phyloP scores from a whole-genome alignment of 2,113 vertebrate species.

The Mustelus asterias region DNA sequence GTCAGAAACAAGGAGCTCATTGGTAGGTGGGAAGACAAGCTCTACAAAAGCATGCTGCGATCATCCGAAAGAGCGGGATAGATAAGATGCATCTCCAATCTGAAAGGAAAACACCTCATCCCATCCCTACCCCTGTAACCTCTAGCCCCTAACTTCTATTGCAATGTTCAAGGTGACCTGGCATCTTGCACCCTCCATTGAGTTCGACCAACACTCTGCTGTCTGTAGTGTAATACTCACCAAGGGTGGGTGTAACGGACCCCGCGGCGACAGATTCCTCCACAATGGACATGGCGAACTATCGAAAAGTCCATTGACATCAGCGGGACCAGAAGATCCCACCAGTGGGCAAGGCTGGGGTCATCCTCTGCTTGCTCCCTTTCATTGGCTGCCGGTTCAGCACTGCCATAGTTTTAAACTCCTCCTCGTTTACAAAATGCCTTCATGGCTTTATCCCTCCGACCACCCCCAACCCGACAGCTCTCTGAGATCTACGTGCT shows the following conservation, averaged over 20 bases:
- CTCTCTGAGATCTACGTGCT: not conserved
- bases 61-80: not conserved
- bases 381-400: not conserved
- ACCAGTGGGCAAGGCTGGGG: too few relatives aligned
- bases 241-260: not conserved
- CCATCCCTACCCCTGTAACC: not conserved
- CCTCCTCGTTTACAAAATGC: not conserved
- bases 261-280: too few relatives aligned
- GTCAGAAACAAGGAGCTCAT: constrained; percentile 98
- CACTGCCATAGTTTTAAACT: not conserved
- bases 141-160: not conserved
- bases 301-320: too few relatives aligned
- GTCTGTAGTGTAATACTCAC: not conserved
- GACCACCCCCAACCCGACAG: too few relatives aligned
- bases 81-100: not conserved
- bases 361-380: not conserved
- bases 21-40: constrained; percentile 63
- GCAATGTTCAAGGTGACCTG: not conserved
- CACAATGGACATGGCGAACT: too few relatives aligned
- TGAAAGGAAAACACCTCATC: not conserved
- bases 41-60: not conserved
- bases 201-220: not conserved
- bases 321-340: too few relatives aligned
- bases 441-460: not conserved
- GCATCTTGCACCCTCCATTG: not conserved